Base-by-base conservation (phyloP, 2,888 invertebrate genomes). In the Teinopalpus imperialis region DNA sequence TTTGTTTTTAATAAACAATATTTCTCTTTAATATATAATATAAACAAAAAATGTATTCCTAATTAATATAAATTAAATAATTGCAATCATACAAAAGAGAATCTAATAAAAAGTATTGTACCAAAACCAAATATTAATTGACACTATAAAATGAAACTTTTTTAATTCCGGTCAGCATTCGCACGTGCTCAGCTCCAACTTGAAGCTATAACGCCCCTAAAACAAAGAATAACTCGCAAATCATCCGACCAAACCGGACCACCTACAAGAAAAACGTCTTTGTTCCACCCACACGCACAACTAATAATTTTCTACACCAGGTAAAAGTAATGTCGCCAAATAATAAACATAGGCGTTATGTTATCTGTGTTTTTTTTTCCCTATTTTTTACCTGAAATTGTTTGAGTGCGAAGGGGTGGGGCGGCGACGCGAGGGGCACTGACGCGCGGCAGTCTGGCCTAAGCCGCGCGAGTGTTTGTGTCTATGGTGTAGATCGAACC, bases 321-420 rank as follows among this genome's bases (percentile, higher is more conserved):
- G 55, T 54, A 63, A 57, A 50, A 61, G 63, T 63, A 59, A 52
- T 63, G 61, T 66, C 58, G 56, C 62, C 58, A 64, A 67, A 67
- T 69, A 68, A 65, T 67, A 63, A 69, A 72, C 63, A 65, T 67
- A 67, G 59, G 65, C 53, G 57, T 43, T 34, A 13, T 51, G 54
- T 57, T 54, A 62, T 55, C 59, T 55, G 54, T 43, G 59, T 62
- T 59, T 68, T 70, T 70, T 8, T 9, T 62, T 59, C 51, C 46
- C 56, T 55, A 64, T 66, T 81, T 79, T 79, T 72, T 82, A 78
- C 79, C 80, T 79, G 81, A 77, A 78, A 59, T 57, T 52, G 60
- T 67, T 63, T 56, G 46, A 43, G 51, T 31, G 43, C 21, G 43
- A 57, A 63, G 71, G 74, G 72, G 64, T 74, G 74, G 75, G 74